A percentile compares a stretch with the other conserved stretches of the same genome.
Conservation (phyloP, 1,140 invertebrate genomes). For the Epicauta chinensis region DNA sequence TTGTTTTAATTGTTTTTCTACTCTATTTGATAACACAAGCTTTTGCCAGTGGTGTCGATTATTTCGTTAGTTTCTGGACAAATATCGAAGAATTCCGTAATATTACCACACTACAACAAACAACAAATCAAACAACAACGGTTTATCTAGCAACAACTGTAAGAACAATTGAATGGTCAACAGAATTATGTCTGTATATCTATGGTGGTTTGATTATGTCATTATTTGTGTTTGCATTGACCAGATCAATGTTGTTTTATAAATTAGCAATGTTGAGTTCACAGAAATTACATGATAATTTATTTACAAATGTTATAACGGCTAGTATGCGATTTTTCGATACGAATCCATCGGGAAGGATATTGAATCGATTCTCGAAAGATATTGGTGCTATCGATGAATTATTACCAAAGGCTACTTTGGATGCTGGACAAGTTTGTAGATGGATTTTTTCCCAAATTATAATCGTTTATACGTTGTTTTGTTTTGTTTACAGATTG, state of each 20-base stretch:
- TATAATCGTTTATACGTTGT: not conserved
- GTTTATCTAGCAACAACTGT: not conserved
- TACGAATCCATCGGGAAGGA: slow-evolving; percentile 63
- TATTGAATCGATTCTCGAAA: slow-evolving; percentile 41
- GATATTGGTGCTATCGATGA: slow-evolving; percentile 60
- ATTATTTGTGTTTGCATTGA: slow-evolving; percentile 46
- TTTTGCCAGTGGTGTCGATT: slow-evolving; percentile 65
- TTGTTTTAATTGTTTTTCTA: slow-evolving; percentile 52
- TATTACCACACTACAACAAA: not conserved
- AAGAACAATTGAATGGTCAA: slow-evolving; percentile 8
- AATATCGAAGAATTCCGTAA: slow-evolving; percentile 34
- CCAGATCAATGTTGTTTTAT: slow-evolving; percentile 56
- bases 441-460: slow-evolving; percentile 5
- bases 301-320: slow-evolving; percentile 56
- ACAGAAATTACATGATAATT: slow-evolving; percentile 58
- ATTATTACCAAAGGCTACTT: slow-evolving; percentile 54
- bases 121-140: not conserved
- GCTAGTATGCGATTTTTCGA: slow-evolving; percentile 79
- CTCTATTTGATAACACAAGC: slow-evolving; percentile 61
- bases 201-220: slow-evolving; percentile 46
- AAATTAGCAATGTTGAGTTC: slow-evolving; percentile 58
- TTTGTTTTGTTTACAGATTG: slow-evolving; percentile 42
- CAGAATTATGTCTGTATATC: slow-evolving; percentile 45
- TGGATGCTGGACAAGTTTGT: slow-evolving; percentile 59
- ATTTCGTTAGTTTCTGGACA: slow-evolving; percentile 74